phyloP scores from a whole-genome alignment of 1,140 invertebrate genomes.

The Bombus superbus region DNA sequence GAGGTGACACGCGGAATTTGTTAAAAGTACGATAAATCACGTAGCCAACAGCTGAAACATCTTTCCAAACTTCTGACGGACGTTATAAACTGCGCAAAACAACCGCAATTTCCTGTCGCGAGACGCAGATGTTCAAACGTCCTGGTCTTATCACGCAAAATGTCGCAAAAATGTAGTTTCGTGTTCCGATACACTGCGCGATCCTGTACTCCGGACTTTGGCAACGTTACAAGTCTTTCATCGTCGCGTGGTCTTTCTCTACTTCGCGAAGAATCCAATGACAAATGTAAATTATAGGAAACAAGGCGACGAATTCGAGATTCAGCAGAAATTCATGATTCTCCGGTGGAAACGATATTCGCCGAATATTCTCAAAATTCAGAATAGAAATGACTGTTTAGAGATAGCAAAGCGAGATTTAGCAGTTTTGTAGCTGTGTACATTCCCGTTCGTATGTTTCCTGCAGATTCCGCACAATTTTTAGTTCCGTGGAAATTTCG shows the following conservation, averaged over 20 bases:
- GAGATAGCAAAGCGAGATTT: not conserved
- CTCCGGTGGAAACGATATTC: not conserved
- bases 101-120: not conserved
- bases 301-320: not conserved
- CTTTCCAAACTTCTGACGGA: constrained; percentile 8
- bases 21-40: constrained; percentile 46
- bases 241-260: not conserved
- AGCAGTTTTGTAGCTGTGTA: not conserved
- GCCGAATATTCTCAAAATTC: not conserved
- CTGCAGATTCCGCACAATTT: too few species aligned
- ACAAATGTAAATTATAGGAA: not conserved
- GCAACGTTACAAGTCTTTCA: not conserved
- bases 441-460: too few species aligned
- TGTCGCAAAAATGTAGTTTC: not conserved
- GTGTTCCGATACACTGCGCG: not conserved
- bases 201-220: not conserved
- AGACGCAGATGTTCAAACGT: constrained; percentile 19
- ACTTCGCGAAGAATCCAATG: not conserved
- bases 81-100: constrained; percentile 28
- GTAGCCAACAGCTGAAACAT: not conserved
- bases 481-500: too few species aligned
- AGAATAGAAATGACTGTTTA: not conserved
- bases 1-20: constrained; percentile 1
- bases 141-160: too few species aligned
- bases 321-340: not conserved